Conservation (phyloP, 2,113 vertebrate species). For the Dromas ardeola region DNA sequence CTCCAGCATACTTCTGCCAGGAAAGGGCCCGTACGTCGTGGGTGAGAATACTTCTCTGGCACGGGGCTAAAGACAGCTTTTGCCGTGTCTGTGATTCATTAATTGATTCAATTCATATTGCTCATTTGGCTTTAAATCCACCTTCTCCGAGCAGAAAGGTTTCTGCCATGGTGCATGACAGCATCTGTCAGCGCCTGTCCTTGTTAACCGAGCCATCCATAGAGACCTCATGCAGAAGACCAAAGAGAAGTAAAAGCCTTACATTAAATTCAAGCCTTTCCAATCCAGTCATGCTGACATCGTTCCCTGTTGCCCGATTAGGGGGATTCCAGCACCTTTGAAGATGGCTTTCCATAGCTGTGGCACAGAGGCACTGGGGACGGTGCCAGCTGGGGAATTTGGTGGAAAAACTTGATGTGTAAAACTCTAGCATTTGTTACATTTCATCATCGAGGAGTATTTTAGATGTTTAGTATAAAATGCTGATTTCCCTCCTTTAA, state of each 20-base stretch:
- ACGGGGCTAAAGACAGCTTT: not conserved
- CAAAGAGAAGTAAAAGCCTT: not conserved
- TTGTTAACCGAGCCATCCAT: not conserved
- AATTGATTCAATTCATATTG: not conserved
- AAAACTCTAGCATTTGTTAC: not conserved
- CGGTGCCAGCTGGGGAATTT: not conserved
- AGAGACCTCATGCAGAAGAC: not conserved
- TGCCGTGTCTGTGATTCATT: not conserved
- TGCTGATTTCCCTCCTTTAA: not conserved
- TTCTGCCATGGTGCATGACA: not conserved
- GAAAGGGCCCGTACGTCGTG: not conserved
- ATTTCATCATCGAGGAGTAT: not conserved
- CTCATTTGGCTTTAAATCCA: slow-evolving; percentile 4
- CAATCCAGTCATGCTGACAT: not conserved
- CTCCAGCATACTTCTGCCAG: not conserved
- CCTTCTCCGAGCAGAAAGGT: not conserved
- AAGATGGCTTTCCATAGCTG: not conserved
- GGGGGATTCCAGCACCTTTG: not conserved
- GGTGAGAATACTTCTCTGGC: not conserved
- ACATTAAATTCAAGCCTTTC: not conserved
- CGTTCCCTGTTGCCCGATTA: not conserved
- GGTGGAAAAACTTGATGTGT: not conserved
- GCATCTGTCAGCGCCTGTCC: not conserved
- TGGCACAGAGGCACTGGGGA: not conserved
- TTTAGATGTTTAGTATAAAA: not conserved